Conservation (phyloP, 2,888 invertebrate species). For the Micoletzkya japonica region DNA sequence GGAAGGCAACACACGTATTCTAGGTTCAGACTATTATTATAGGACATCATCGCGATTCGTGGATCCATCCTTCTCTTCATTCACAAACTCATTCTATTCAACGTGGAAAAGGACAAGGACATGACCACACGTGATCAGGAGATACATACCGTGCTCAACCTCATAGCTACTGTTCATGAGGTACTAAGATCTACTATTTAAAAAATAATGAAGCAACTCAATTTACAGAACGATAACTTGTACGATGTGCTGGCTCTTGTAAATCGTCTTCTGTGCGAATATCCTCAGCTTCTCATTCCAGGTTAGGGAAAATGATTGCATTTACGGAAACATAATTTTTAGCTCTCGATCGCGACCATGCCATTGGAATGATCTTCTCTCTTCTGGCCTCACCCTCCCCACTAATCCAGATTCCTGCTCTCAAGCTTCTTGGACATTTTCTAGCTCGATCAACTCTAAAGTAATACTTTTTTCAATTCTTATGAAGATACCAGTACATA, state of each 20-base stretch:
- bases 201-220: not conserved
- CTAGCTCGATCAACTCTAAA: conserved; percentile 96
- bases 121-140: conserved; percentile 98
- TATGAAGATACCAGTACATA: not conserved
- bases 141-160: conserved; percentile 95
- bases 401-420: conserved; percentile 88
- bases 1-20: not conserved
- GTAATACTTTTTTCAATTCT: conserved; percentile 68
- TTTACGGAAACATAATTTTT: not conserved
- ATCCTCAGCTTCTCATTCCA: conserved; percentile 87
- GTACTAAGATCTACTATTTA: conserved; percentile 68
- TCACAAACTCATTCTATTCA: conserved; percentile 50
- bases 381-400: conserved; percentile 92
- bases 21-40: not conserved
- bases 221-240: conserved; percentile 85
- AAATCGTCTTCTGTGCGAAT: conserved; percentile 94
- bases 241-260: conserved; percentile 96
- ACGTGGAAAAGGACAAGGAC: conserved; percentile 68
- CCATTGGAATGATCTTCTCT: conserved; percentile 93
- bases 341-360: conserved; percentile 88
- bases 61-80: conserved; percentile 88
- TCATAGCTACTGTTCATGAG: conserved; percentile 95
- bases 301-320: conserved; percentile 67
- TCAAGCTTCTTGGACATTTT: conserved; percentile 95
- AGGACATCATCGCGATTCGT: conserved; percentile 65